These are phyloP conservation scores for Empis stercorea DNA, from an alignment of 2,888 invertebrate species.

Conservation along the genomic window DNA sequence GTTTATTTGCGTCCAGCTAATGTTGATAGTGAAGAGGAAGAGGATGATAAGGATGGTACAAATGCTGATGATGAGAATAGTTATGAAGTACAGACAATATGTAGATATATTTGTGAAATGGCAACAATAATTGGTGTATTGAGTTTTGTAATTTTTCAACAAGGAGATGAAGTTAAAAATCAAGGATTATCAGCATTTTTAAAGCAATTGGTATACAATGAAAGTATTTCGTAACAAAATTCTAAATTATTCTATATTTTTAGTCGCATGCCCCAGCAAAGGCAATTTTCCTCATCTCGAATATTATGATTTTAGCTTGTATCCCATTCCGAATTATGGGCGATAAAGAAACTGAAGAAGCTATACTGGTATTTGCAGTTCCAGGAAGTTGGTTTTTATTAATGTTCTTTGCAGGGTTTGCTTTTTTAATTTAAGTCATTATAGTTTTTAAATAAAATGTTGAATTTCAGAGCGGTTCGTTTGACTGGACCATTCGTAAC, in stretches of 20 bases:
- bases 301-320: slow-evolving; percentile 76
- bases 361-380: slow-evolving; percentile 79
- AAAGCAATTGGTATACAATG: slow-evolving; percentile 64
- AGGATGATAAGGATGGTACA: slow-evolving; percentile 11
- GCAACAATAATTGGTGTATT: slow-evolving; percentile 76
- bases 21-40: slow-evolving; percentile 21
- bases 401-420: slow-evolving; percentile 97
- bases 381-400: slow-evolving; percentile 96
- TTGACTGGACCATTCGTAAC: slow-evolving; percentile 98
- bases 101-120: slow-evolving; percentile 67
- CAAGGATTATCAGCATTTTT: slow-evolving; percentile 83
- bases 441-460: not conserved
- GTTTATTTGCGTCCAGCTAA: slow-evolving; percentile 75
- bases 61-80: slow-evolving; percentile 27
- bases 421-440: not conserved
- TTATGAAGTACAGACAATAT: slow-evolving; percentile 34
- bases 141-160: slow-evolving; percentile 79
- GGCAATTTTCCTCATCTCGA: slow-evolving; percentile 82
- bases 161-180: slow-evolving; percentile 88
- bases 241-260: slow-evolving; percentile 20
- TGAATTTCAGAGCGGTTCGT: slow-evolving; percentile 61
- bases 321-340: slow-evolving; percentile 72
- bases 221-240: not conserved
- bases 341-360: slow-evolving; percentile 73
- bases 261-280: slow-evolving; percentile 92